Evolutionary conservation across 2,113 vertebrate species (phyloP).

Genomic region (Labeo catla): DNA sequence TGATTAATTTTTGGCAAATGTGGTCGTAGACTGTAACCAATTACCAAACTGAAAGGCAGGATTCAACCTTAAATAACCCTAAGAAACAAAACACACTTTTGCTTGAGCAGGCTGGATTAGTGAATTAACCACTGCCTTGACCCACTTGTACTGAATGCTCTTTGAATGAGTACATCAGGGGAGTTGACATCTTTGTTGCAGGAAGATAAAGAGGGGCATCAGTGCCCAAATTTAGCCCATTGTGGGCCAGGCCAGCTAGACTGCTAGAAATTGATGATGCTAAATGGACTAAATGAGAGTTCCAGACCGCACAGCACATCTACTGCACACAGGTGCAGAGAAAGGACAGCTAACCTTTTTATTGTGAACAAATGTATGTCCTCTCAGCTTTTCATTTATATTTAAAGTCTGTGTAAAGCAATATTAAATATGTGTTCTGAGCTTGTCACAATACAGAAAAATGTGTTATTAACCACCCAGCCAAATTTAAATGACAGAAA

Average conservation of each 20-base stretch:
- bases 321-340: not conserved
- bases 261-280: constrained; percentile 29
- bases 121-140: constrained; percentile 29
- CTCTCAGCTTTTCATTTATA: not conserved
- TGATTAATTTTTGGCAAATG: constrained; percentile 51
- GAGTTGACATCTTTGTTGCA: constrained; percentile 44
- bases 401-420: too few relatives aligned
- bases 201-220: constrained; percentile 35
- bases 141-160: constrained; percentile 45
- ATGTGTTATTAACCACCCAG: too few relatives aligned
- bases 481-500: too few relatives aligned
- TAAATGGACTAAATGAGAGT: constrained; percentile 38
- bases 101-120: not conserved
- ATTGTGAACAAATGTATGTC: not conserved
- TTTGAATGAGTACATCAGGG: constrained; percentile 36
- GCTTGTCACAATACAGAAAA: too few relatives aligned
- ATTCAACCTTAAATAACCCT: constrained; percentile 37
- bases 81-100: constrained; percentile 14
- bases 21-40: constrained; percentile 36
- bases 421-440: too few relatives aligned
- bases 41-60: constrained; percentile 25
- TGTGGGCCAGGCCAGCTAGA: constrained; percentile 32
- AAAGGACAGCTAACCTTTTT: not conserved
- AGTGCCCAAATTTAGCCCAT: constrained; percentile 41
- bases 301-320: not conserved